A percentile compares a stretch with the other conserved stretches of the same genome.
Evolutionary conservation across 2,888 invertebrate genomes (phyloP).

Genomic region (Spodoptera picta): DNA sequence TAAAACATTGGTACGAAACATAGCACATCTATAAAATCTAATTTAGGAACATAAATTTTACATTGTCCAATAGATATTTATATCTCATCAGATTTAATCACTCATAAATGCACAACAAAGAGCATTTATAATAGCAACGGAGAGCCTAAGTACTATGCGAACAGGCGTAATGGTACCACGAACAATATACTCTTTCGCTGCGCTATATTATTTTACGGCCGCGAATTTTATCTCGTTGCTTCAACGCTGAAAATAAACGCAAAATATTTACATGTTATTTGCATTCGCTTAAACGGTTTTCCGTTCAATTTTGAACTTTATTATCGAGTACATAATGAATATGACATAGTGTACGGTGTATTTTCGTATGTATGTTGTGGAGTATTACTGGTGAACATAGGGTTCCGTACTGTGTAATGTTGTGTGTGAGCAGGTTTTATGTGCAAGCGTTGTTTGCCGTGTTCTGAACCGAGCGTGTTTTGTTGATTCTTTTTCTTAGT

Average conservation of each 20-base stretch:
- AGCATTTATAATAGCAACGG: conserved; percentile 60
- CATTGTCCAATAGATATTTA: conserved; percentile 58
- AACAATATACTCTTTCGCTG: conserved; percentile 73
- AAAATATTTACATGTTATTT: conserved; percentile 74
- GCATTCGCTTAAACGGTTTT: conserved; percentile 63
- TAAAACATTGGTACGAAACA: conserved; percentile 5
- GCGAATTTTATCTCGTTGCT: conserved; percentile 79
- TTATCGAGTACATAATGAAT: conserved; percentile 55
- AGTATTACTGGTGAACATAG: conserved; percentile 79
- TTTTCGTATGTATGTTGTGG: conserved; percentile 70
- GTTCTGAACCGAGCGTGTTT: conserved; percentile 62
- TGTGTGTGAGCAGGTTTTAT: conserved; percentile 76
- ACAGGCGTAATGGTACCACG: conserved; percentile 71
- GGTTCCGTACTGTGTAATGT: conserved; percentile 74
- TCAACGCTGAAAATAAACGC: conserved; percentile 76
- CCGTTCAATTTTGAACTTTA: conserved; percentile 68
- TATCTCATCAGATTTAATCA: conserved; percentile 67
- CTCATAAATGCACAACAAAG: conserved; percentile 64
- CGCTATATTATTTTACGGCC: conserved; percentile 75
- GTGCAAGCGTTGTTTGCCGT: conserved; percentile 67
- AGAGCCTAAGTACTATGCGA: conserved; percentile 65
- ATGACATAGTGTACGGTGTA: conserved; percentile 58
- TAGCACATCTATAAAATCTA: conserved; percentile 47
- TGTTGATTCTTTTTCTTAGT: conserved; percentile 56
- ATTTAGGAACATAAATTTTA: conserved; percentile 56